phyloP scores from a whole-genome alignment of 2,113 vertebrate species.

The Alaudala cheleensis region DNA sequence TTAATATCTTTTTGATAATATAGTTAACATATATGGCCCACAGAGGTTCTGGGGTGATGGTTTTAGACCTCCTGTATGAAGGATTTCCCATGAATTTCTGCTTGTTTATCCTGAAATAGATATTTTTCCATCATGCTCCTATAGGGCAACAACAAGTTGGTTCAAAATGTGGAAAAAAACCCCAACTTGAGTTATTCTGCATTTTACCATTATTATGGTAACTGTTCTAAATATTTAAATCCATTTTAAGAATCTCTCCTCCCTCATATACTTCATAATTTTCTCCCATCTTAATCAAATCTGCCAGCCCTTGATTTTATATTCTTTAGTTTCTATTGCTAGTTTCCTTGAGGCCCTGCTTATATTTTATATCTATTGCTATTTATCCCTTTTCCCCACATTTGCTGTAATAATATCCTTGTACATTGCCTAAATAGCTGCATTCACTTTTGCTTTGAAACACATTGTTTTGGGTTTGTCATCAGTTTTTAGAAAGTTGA shows the following conservation, averaged over 20 bases:
- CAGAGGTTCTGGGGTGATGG: background rate
- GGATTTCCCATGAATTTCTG: background rate
- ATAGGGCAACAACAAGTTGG: accelerated
- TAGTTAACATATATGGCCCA: background rate
- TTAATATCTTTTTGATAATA: background rate
- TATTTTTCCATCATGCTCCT: background rate
- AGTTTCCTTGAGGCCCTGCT: background rate
- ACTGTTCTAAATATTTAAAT: background rate
- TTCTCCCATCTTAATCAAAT: background rate
- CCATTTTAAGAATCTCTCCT: background rate
- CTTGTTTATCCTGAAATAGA: background rate
- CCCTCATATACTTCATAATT: background rate
- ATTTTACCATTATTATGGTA: background rate
- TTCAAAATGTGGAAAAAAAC: background rate
- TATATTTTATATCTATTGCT: background rate
- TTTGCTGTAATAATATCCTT: background rate
- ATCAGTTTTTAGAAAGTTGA: background rate
- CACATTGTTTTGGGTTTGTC: background rate
- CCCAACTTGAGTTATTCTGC: background rate
- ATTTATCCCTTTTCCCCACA: background rate
- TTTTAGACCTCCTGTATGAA: background rate
- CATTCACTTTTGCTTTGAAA: background rate
- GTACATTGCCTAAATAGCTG: background rate
- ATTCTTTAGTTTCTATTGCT: background rate
- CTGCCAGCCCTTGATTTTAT: background rate